Conservation (phyloP, 2,888 invertebrate genomes). For the Calameuta pallipes region DNA sequence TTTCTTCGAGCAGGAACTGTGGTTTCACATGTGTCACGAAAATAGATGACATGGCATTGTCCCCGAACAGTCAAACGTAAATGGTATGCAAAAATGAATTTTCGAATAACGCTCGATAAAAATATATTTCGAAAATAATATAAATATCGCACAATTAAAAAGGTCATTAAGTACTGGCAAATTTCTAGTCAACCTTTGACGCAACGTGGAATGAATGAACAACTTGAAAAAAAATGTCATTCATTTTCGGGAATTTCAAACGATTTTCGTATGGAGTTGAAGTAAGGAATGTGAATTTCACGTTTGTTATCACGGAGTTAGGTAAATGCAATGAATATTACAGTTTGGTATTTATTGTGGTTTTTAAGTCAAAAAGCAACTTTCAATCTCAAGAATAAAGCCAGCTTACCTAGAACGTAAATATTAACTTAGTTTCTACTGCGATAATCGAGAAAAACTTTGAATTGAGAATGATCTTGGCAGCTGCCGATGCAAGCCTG, state of each 20-base stretch:
- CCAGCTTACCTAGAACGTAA: background rate
- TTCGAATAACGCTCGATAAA: background rate
- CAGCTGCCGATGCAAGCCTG: conserved; percentile 2
- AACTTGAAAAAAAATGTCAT: background rate
- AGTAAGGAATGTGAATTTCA: background rate
- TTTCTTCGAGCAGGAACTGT: too few relatives aligned
- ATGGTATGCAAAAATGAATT: too few relatives aligned
- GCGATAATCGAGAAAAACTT: conserved; percentile 15
- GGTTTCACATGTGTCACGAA: too few relatives aligned
- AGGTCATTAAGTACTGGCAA: background rate
- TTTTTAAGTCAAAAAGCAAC: background rate
- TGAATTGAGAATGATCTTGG: conserved; percentile 9
- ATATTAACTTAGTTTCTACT: conserved; percentile 13
- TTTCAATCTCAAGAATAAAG: background rate
- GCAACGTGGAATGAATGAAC: background rate
- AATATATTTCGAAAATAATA: background rate
- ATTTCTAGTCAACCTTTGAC: background rate
- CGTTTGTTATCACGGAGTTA: background rate
- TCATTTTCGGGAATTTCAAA: background rate
- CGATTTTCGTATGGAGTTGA: background rate
- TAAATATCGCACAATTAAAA: background rate
- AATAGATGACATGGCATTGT: too few relatives aligned
- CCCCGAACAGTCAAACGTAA: too few relatives aligned
- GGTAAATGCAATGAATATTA: background rate
- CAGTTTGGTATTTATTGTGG: background rate